These are phyloP conservation scores for Agonum fuliginosum DNA, from an alignment of 2,888 invertebrate genomes.

Conservation along the genomic window DNA sequence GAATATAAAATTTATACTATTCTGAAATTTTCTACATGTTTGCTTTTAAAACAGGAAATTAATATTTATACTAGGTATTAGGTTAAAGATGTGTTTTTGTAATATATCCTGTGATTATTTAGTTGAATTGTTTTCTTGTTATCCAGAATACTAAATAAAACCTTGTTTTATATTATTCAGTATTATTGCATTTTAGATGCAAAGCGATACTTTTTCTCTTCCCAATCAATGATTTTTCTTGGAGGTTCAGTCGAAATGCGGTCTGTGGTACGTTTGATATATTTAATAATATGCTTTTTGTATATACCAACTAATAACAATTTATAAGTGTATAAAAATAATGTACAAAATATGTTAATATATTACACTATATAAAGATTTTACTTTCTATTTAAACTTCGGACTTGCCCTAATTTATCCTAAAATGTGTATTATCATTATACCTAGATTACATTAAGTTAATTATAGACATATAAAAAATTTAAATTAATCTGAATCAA, in stretches of 20 bases:
- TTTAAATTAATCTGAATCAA: no score
- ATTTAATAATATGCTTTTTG: constrained; percentile 54
- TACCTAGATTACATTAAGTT: no score
- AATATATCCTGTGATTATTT: constrained; percentile 36
- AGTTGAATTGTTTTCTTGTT: constrained; percentile 38
- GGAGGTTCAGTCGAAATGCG: constrained; percentile 13
- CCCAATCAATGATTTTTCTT: constrained; percentile 18
- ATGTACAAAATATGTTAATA: constrained; percentile 60
- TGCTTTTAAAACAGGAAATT: neutral
- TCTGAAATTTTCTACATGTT: neutral
- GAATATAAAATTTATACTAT: constrained; percentile 23
- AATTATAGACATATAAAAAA: no score
- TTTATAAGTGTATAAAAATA: constrained; percentile 58
- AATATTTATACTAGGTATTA: constrained; percentile 32
- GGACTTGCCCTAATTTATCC: neutral
- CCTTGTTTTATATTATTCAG: constrained; percentile 42
- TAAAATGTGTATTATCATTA: neutral
- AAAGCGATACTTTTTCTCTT: constrained; percentile 20
- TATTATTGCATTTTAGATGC: constrained; percentile 46
- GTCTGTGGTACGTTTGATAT: constrained; percentile 54
- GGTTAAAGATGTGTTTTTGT: constrained; percentile 38
- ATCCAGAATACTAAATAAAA: constrained; percentile 36
- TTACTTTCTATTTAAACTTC: neutral
- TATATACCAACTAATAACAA: constrained; percentile 54
- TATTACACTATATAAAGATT: constrained; percentile 51